Evolutionary conservation across 2,797 vertebrate genomes (phyloP), one percentile per base, ranked within the genome.

Genomic region (Malacoraja senta): DNA sequence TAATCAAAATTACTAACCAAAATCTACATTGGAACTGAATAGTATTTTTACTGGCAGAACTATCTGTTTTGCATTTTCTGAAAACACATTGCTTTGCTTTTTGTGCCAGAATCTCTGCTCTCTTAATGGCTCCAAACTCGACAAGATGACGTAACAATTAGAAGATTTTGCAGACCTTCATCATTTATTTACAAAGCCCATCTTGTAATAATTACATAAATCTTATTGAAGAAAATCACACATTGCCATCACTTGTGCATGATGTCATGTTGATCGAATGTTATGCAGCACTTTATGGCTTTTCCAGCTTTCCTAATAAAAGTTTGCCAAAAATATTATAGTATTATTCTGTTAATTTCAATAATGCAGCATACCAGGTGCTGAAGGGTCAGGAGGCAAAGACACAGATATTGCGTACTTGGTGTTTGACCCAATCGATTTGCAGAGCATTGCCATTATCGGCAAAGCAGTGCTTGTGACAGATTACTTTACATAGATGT

Each of bases 111-210:
- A 65, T 3, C 35, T 17, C 17, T 88, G 61, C 83, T n/a, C 29
- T 8, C 83, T 65, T 61, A 17, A 17, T 65, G 61, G 61, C n/a
- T 88, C 8, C 84, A 65, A 65, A 63, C 12, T 19, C n/a, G 58
- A 86, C 6, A 1, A 63, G 26, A 32, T 65, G 29, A n/a, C 63
- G 17, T 35, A 68, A 88, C 32, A 35, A 17, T 88, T 32, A 68
- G 4, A 32, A 15, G 19, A 19, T 65, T 68, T 32, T 15, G 12
- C 84, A 38, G 21, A 19, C 12, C 29, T 65, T 35, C 32, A 65
- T 88, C 84, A 88, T 32, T 88, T 88, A 65, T 88, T 68, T 35
- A 35, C 17, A 35, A 86, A 88, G 63, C 8, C n/a, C n/a, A 68
- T 9, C 61, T 65, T 1, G 65, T 88, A 19, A 81, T 81, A 81